Percentiles rank a stretch among this genome's conserved stretches.
phyloP scores from a whole-genome alignment of 2,113 vertebrate genomes.

The Megalops atlanticus region DNA sequence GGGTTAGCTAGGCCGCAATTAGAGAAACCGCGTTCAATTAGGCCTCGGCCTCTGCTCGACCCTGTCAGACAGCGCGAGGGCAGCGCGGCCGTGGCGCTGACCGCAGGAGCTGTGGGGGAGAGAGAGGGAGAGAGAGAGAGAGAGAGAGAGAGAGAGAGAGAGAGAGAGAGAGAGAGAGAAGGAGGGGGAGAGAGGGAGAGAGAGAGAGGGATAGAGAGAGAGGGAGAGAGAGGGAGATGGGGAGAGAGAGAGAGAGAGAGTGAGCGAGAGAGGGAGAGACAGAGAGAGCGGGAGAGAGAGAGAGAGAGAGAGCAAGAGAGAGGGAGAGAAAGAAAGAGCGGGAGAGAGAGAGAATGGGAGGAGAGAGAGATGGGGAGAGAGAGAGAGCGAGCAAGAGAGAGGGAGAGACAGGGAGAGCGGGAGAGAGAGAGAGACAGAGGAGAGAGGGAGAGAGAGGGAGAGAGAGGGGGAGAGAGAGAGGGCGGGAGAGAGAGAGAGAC shows the following conservation, averaged over 20 bases:
- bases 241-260: background rate
- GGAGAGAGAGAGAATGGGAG: too few relatives aligned
- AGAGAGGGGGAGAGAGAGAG: background rate
- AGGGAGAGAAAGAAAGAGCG: background rate
- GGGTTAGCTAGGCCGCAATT: constrained; percentile 46
- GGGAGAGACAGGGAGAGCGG: too few relatives aligned
- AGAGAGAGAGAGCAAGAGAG: background rate
- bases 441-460: too few relatives aligned
- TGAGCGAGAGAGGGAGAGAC: constrained; percentile 15
- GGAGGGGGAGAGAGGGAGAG: constrained; percentile 3
- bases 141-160: background rate
- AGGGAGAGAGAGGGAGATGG: background rate
- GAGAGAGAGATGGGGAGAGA: too few relatives aligned
- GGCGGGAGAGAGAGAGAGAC: background rate
- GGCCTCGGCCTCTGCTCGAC: constrained; percentile 35
- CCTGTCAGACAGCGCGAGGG: constrained; percentile 21
- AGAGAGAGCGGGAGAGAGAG: too few relatives aligned
- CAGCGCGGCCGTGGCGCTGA: background rate
- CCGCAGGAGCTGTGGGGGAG: background rate
- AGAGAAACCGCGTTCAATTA: constrained; percentile 43
- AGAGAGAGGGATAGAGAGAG: constrained; percentile 13
- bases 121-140: background rate
- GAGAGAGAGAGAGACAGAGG: background rate
- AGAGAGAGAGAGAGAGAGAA: too few relatives aligned
- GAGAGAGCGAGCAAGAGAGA: too few relatives aligned